Base-by-base conservation (phyloP, 2,888 invertebrate species). In the Seladonia tumulorum region DNA sequence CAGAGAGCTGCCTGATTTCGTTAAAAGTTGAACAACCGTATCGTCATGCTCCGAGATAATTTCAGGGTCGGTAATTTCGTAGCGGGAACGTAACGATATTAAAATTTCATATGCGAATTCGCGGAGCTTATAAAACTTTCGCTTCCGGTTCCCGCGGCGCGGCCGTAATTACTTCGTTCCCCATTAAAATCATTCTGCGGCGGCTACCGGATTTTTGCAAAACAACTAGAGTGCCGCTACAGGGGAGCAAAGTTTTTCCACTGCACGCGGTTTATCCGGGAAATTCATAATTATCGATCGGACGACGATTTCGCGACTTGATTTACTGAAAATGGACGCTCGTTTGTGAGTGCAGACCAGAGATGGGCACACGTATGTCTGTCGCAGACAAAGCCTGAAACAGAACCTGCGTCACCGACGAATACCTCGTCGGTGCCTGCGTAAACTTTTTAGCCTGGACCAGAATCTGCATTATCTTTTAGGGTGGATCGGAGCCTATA, bases 161-260 rank as follows among this genome's bases (percentile, higher is more conserved):
- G 29, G 18, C 16, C 3, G 5, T 66, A 22, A 25, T 16, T 60
- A 39, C 66, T 25, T n/a, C 53, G 22, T 66, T 73, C 22, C 8
- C 53, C n/a, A 25, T 68, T n/a, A n/a, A 63, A 82, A 79, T 53
- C 68, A 82, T 57, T 66, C 49, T 2, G 18, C 29, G 18, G 22
- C 16, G n/a, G 18, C 12, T 53, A 22, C 3, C 1, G 53, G 53
- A 0, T n/a, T 2, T 60, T 25, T 16, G 16, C 25, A 5, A 5
- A 60, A 16, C 63, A 3, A 8, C n/a, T 14, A 12, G 22, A 76
- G 1, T 5, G 12, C 14, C 1, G 8, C 22, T 18, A 35, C 1
- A 1, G 22, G 22, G 18, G 1, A 35, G 10, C 39, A n/a, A 14
- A 25, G n/a, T 45, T 71, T 18, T 18, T 18, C 45, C 22, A 3